Conservation (phyloP, 2,888 invertebrate species). For the Hirtodrosophila alboralis region DNA sequence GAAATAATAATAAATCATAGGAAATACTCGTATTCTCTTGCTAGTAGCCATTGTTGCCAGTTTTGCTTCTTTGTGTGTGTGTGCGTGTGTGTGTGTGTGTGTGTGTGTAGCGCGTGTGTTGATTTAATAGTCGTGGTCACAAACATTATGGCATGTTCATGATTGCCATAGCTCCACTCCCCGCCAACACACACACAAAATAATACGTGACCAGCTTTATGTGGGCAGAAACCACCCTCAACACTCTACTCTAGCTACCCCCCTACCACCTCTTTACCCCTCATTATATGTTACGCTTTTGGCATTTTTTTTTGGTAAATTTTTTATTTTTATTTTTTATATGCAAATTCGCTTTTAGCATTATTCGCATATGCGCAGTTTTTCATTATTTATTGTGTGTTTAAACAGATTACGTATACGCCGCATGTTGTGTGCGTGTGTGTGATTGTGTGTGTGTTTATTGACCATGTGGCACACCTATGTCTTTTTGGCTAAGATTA, state of each 20-base stretch:
- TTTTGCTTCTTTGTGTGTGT: conserved; percentile 12
- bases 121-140: conserved; percentile 77
- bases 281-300: conserved; percentile 54
- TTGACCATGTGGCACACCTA: conserved; percentile 40
- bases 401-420: conserved; percentile 76
- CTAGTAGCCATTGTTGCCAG: conserved; percentile 7
- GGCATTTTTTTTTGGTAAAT: conserved; percentile 26
- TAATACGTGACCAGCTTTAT: conserved; percentile 52
- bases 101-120: conserved; percentile 66
- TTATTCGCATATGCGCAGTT: conserved; percentile 65
- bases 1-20: conserved; percentile 78
- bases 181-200: background rate
- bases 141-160: conserved; percentile 78
- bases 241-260: background rate
- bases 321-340: conserved; percentile 28
- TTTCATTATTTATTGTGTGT: conserved; percentile 76
- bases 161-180: conserved; percentile 57
- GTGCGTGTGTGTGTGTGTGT: conserved; percentile 30
- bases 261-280: background rate
- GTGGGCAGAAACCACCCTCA: background rate
- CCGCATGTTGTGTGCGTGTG: conserved; percentile 24
- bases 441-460: background rate
- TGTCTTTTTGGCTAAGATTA: conserved; percentile 43
- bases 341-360: conserved; percentile 64
- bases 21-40: conserved; percentile 45